phyloP scores from a whole-genome alignment of 2,888 invertebrate genomes.

The Drosophila pseudotalamancana region DNA sequence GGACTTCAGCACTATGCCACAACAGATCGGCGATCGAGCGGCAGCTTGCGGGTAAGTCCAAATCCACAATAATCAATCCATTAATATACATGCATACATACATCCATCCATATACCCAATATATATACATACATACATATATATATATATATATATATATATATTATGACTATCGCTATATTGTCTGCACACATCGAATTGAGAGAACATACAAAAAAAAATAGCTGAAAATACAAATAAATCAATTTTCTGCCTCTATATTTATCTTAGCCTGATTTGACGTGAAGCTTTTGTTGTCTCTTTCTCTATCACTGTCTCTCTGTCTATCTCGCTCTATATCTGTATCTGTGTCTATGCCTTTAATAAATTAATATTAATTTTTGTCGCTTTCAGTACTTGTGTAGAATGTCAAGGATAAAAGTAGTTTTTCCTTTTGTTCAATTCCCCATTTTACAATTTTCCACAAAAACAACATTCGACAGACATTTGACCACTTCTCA shows the following conservation, averaged over 20 bases:
- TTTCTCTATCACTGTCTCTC: conserved; percentile 58
- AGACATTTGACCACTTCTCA: conserved; percentile 23
- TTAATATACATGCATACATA: conserved; percentile 3
- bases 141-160: conserved; percentile 17
- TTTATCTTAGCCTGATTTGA: conserved; percentile 68
- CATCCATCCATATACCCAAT: conserved; percentile 14
- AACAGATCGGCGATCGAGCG: conserved; percentile 84
- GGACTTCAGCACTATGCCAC: conserved; percentile 84
- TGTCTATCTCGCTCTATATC: conserved; percentile 29
- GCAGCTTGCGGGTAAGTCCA: conserved; percentile 84
- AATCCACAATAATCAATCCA: conserved; percentile 1
- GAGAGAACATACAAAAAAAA: background rate
- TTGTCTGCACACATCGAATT: conserved; percentile 48
- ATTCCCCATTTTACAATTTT: conserved; percentile 12
- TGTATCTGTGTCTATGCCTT: conserved; percentile 29
- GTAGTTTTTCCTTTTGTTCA: background rate
- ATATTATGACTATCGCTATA: conserved; percentile 39
- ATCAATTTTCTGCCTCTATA: conserved; percentile 39
- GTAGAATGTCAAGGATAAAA: conserved; percentile 33
- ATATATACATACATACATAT: conserved; percentile 14
- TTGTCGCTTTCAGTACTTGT: conserved; percentile 40
- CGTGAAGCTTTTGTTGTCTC: conserved; percentile 83
- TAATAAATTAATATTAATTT: conserved; percentile 19
- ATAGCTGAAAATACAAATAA: conserved; percentile 17
- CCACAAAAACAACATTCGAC: conserved; percentile 11